A percentile compares a stretch with the other conserved stretches of the same genome.
phyloP scores from a whole-genome alignment of 2,113 vertebrate species.

The Lasiurus borealis region DNA sequence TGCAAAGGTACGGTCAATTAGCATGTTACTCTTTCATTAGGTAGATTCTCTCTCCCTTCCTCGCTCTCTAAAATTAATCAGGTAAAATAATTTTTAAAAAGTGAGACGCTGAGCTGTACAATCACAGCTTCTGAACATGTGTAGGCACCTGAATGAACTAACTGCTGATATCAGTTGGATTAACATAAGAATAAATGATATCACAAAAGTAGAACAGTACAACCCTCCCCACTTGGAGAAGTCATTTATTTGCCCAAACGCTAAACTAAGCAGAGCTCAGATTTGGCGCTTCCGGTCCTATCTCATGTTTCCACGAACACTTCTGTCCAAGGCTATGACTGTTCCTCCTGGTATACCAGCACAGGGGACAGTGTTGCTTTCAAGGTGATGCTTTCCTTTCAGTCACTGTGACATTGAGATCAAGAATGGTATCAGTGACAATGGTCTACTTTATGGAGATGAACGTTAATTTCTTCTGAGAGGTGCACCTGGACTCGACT shows the following conservation, averaged over 20 bases:
- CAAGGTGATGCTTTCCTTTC: background rate
- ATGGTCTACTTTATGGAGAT: background rate
- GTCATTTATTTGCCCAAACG: too few relatives aligned
- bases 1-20: too few relatives aligned
- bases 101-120: background rate
- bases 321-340: background rate
- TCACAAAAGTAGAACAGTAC: background rate
- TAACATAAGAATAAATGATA: background rate
- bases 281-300: too few relatives aligned
- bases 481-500: background rate
- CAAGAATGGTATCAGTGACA: constrained; percentile 21
- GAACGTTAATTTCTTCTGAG: constrained; percentile 12
- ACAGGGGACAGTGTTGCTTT: background rate
- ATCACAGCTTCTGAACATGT: background rate
- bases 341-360: background rate
- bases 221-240: too few relatives aligned
- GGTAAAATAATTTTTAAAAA: background rate
- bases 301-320: background rate
- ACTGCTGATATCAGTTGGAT: too few relatives aligned
- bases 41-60: too few relatives aligned
- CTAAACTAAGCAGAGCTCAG: too few relatives aligned
- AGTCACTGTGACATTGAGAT: background rate
- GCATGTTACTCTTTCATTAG: too few relatives aligned
- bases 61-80: too few relatives aligned
- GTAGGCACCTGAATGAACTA: background rate